A percentile compares a stretch with the other conserved stretches of the same genome.
Conservation (phyloP, 2,888 invertebrate genomes). For the Dimorphilus gyrociliatus region DNA sequence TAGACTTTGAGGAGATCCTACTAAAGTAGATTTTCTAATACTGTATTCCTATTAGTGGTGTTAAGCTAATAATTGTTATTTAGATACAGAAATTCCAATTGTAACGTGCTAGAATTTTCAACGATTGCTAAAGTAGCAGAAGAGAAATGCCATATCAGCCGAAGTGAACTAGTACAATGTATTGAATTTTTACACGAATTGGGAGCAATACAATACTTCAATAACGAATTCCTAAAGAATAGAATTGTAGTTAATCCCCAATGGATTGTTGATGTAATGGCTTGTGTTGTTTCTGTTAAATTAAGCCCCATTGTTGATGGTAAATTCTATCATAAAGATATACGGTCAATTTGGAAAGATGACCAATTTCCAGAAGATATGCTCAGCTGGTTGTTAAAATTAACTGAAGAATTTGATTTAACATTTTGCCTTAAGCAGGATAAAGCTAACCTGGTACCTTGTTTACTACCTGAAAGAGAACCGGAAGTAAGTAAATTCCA, state of each 20-base stretch:
- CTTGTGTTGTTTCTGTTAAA: constrained; percentile 34
- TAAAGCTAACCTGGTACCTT: constrained; percentile 32
- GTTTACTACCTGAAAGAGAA: constrained; percentile 28
- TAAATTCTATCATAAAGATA: constrained; percentile 20
- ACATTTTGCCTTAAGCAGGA: constrained; percentile 25
- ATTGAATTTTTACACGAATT: constrained; percentile 34
- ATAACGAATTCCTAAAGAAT: constrained; percentile 24
- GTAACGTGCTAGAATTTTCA: too few relatives aligned
- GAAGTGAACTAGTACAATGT: constrained; percentile 20
- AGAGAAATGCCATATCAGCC: too few relatives aligned
- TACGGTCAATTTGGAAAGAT: constrained; percentile 23
- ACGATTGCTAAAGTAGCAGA: too few relatives aligned
- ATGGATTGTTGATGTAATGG: constrained; percentile 38
- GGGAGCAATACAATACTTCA: constrained; percentile 34
- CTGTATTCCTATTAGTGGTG: too few relatives aligned
- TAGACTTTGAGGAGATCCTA: constrained; percentile 24
- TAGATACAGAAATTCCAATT: too few relatives aligned
- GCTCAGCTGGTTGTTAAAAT: constrained; percentile 29
- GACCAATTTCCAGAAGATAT: constrained; percentile 19
- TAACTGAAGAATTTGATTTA: constrained; percentile 37
- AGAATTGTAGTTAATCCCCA: constrained; percentile 33
- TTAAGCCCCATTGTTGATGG: constrained; percentile 31
- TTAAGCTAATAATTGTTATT: too few relatives aligned
- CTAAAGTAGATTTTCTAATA: constrained; percentile 10
- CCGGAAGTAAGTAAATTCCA: constrained; percentile 17